Base-by-base conservation (phyloP, 2,888 invertebrate genomes). In the Eudasyphora cyanicolor region DNA sequence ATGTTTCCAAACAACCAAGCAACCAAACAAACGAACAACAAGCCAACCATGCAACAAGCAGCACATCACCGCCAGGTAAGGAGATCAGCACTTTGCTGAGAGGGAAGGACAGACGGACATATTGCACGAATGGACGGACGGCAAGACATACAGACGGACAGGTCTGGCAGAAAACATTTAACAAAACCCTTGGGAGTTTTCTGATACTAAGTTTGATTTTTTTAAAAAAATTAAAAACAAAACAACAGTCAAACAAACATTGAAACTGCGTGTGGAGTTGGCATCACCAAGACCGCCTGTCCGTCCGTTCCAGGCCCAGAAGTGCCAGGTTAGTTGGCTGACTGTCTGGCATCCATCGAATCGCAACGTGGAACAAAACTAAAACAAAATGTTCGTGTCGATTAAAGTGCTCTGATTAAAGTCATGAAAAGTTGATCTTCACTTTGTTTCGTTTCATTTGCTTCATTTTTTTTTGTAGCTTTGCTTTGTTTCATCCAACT, bases 391-490 rank as follows among this genome's bases (percentile, higher is more conserved):
- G 85, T 87, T 87, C 87, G 87, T 87, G 87, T 86, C 87, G 87
- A 87, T 87, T 86, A 86, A 87, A 86, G 82, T 87, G 86, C 86
- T 86, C 84, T 86, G 87, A 87, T 87, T 87, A 85, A 84, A 84
- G 84, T 79, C 84, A 84, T 81, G 81, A 84, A 84, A 84, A 84
- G 81, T 84, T 84, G 84, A 81, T 84, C 81, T 76, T 84, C 81
- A 79, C 49, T 84, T 79, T 51, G 57, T 64, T 73, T n/a, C 69
- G 27, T 67, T 67, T 67, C 42, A 17, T 67, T 21, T 49, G n/a
- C 54, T 38, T 17, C n/a, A 4, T 60, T 60, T 45, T 12, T 60
- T 60, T 12, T 62, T 35, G 54, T 76, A 27, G 27, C 60, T 54
- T 4, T 49, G 17, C 7, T 54, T 5, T 21, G 7, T 32, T 17